Percentiles rank a stretch among this genome's conserved stretches.
These are phyloP conservation scores for Electrophaes corylata DNA, from an alignment of 2,888 invertebrate species.

Conservation along the genomic window DNA sequence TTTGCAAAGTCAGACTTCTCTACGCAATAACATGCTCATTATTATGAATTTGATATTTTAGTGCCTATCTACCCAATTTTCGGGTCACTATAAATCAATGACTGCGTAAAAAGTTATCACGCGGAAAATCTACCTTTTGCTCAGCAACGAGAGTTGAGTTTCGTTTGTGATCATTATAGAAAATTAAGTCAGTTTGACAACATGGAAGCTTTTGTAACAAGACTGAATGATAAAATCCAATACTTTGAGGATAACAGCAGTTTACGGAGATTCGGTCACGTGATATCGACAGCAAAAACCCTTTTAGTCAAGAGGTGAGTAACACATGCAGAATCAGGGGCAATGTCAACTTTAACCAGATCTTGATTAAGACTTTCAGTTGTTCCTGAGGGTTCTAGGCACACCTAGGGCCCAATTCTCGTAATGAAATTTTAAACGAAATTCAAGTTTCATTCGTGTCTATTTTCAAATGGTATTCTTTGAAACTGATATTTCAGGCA, in stretches of 20 bases:
- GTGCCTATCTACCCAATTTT: slow-evolving; percentile 5
- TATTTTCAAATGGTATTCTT: too few species aligned
- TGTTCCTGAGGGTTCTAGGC: too few species aligned
- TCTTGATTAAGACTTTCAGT: too few species aligned
- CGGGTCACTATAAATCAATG: slow-evolving; percentile 17
- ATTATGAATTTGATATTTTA: slow-evolving; percentile 19
- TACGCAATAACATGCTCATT: slow-evolving; percentile 32
- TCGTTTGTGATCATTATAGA: slow-evolving; percentile 1
- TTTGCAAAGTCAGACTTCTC: neutral
- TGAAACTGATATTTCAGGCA: too few species aligned
- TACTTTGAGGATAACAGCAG: slow-evolving; percentile 67
- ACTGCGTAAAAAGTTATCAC: neutral
- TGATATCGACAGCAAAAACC: slow-evolving; percentile 56
- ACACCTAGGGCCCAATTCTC: too few species aligned
- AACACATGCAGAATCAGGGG: too few species aligned
- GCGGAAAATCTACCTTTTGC: slow-evolving; percentile 2
- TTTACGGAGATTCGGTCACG: slow-evolving; percentile 63
- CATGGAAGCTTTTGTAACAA: slow-evolving; percentile 34
- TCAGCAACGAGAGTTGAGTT: slow-evolving; percentile 8
- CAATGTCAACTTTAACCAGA: too few species aligned
- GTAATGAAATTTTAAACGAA: too few species aligned
- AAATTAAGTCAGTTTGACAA: slow-evolving; percentile 17
- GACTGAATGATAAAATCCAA: slow-evolving; percentile 53
- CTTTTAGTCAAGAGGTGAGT: slow-evolving; percentile 61
- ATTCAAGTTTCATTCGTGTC: too few species aligned